Conservation (phyloP, 2,888 invertebrate species). For the Campoplex nolae region DNA sequence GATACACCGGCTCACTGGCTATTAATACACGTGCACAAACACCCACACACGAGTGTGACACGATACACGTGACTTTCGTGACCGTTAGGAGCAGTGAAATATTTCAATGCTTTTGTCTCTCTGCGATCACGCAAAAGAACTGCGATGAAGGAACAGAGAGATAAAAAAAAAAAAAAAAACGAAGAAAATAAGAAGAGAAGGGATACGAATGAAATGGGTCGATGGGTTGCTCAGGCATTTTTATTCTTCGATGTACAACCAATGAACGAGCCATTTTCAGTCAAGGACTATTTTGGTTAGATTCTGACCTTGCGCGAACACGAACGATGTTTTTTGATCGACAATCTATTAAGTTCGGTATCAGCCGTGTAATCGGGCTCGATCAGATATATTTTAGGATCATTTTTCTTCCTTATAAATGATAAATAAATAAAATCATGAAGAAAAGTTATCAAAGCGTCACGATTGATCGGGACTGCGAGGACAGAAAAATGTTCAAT, state of each 20-base stretch:
- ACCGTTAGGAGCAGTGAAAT: slow-evolving; percentile 51
- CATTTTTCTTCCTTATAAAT: background rate
- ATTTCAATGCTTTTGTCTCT: slow-evolving; percentile 51
- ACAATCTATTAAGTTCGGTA: background rate
- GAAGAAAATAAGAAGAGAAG: slow-evolving; percentile 17
- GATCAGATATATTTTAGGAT: background rate
- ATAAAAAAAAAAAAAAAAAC: background rate
- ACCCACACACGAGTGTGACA: background rate
- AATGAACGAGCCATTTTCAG: slow-evolving; percentile 11
- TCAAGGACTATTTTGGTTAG: slow-evolving; percentile 30
- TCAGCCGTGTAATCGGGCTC: background rate
- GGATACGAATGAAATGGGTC: slow-evolving; percentile 44
- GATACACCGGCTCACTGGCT: slow-evolving; percentile 21
- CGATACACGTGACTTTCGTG: slow-evolving; percentile 35
- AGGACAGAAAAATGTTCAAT: background rate
- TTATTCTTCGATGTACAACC: slow-evolving; percentile 25
- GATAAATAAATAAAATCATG: background rate
- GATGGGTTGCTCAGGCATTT: slow-evolving; percentile 48
- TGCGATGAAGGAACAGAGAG: slow-evolving; percentile 13
- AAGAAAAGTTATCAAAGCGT: background rate
- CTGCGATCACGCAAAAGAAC: slow-evolving; percentile 50
- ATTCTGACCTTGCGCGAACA: slow-evolving; percentile 25
- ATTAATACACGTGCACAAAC: background rate
- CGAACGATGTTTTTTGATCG: background rate
- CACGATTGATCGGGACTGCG: background rate